Evolutionary conservation across 2,888 invertebrate species (phyloP).

Genomic region (Meiosimyza decipiens): DNA sequence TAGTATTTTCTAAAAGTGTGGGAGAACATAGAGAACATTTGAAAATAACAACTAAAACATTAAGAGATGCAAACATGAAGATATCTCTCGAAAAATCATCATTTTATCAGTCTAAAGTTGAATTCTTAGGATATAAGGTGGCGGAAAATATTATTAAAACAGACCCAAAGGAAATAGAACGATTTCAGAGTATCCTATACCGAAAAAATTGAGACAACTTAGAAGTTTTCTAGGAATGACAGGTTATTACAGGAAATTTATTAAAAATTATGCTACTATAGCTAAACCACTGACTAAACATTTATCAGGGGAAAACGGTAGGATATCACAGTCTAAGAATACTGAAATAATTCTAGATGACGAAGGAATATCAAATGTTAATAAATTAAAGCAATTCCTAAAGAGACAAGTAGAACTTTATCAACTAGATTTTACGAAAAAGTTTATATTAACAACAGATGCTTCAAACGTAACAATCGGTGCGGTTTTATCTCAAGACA

Average conservation of each 20-base stretch:
- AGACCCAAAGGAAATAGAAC: constrained; percentile 42
- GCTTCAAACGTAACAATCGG: constrained; percentile 53
- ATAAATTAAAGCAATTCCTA: constrained; percentile 36
- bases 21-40: constrained; percentile 40
- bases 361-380: constrained; percentile 33
- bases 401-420: constrained; percentile 26
- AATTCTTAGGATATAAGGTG: constrained; percentile 44
- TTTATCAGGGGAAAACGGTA: constrained; percentile 42
- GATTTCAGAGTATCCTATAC: constrained; percentile 41
- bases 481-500: constrained; percentile 52
- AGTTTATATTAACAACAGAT: constrained; percentile 52
- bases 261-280: constrained; percentile 39
- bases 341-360: constrained; percentile 29
- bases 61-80: constrained; percentile 44
- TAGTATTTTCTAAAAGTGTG: constrained; percentile 40
- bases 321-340: constrained; percentile 31
- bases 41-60: constrained; percentile 36
- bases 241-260: constrained; percentile 22
- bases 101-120: constrained; percentile 42
- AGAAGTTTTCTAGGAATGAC: constrained; percentile 41
- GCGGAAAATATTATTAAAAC: constrained; percentile 40
- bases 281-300: constrained; percentile 42
- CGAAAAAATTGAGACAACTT: constrained; percentile 43
- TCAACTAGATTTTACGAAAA: constrained; percentile 48
- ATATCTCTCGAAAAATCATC: constrained; percentile 47